These are phyloP conservation scores for Ooceraea biroi DNA, from an alignment of 1,140 invertebrate species.

Conservation along the genomic window DNA sequence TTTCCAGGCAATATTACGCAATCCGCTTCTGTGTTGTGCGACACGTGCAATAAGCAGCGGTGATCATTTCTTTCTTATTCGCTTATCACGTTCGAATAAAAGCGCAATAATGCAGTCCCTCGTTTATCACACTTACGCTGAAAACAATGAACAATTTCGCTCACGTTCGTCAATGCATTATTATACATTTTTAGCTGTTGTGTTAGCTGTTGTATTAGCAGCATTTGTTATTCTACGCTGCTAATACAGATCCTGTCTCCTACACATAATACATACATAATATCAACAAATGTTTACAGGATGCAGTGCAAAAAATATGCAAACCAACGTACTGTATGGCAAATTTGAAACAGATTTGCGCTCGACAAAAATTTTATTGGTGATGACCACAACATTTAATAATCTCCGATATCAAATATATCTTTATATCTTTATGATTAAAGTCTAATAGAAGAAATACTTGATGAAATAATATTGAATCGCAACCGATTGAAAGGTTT, in stretches of 20 bases:
- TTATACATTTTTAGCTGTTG: slow-evolving; percentile 31
- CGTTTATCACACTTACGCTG: slow-evolving; percentile 37
- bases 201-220: background rate
- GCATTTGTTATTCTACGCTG: background rate
- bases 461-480: background rate
- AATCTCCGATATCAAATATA: background rate
- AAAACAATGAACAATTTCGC: slow-evolving; percentile 43
- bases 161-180: slow-evolving; percentile 27
- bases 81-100: slow-evolving; percentile 27
- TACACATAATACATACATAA: slow-evolving; percentile 37
- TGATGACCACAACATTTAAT: too few relatives aligned
- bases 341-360: background rate
- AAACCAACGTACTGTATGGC: background rate
- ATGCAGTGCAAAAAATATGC: slow-evolving; percentile 6
- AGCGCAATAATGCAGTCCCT: slow-evolving; percentile 16
- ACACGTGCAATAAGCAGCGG: slow-evolving; percentile 69
- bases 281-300: slow-evolving; percentile 33
- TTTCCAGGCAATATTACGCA: slow-evolving; percentile 21
- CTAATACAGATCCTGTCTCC: slow-evolving; percentile 8
- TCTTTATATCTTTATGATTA: slow-evolving; percentile 17
- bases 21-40: slow-evolving; percentile 61
- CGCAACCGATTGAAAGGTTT: background rate
- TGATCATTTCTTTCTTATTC: slow-evolving; percentile 40
- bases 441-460: background rate
- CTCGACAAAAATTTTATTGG: background rate